phyloP scores from a whole-genome alignment of 2,113 vertebrate genomes.

The human (Homo sapiens) region DNA sequence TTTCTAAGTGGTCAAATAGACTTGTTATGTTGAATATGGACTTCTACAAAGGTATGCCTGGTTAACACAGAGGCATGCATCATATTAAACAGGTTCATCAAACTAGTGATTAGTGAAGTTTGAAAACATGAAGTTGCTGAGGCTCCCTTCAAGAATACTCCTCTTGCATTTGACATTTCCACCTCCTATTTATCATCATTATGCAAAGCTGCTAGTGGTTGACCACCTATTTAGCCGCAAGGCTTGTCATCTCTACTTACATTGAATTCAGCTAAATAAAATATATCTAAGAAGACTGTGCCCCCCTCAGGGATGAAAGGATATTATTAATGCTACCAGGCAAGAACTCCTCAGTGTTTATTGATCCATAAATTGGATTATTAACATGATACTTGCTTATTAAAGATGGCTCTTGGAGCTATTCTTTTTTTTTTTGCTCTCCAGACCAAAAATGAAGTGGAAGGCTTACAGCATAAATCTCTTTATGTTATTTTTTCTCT shows the following conservation, averaged over 20 bases:
- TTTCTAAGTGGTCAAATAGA: not conserved
- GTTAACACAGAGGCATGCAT: not conserved
- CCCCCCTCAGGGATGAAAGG: not conserved
- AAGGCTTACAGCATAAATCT: not conserved
- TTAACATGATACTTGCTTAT: conserved; percentile 53
- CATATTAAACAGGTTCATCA: conserved; percentile 21
- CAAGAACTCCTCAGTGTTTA: conserved; percentile 23
- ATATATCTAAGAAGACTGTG: not conserved
- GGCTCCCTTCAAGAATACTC: not conserved
- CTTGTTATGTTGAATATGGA: not conserved
- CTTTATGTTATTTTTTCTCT: not conserved
- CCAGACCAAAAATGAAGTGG: not conserved
- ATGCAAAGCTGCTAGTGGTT: not conserved
- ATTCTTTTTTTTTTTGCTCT: not conserved
- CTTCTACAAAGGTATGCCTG: not conserved
- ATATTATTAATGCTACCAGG: conserved; percentile 33
- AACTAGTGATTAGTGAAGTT: conserved; percentile 24
- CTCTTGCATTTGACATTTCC: conserved; percentile 39
- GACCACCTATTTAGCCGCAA: conserved; percentile 18
- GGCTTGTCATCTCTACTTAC: conserved; percentile 20
- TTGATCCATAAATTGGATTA: conserved; percentile 17
- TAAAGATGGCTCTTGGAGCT: not conserved
- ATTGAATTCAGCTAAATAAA: conserved; percentile 36
- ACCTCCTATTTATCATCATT: conserved; percentile 64
- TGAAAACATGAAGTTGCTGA: conserved; percentile 19